These are phyloP conservation scores for Nebria ingens DNA, from an alignment of 1,140 invertebrate species.

Conservation along the genomic window DNA sequence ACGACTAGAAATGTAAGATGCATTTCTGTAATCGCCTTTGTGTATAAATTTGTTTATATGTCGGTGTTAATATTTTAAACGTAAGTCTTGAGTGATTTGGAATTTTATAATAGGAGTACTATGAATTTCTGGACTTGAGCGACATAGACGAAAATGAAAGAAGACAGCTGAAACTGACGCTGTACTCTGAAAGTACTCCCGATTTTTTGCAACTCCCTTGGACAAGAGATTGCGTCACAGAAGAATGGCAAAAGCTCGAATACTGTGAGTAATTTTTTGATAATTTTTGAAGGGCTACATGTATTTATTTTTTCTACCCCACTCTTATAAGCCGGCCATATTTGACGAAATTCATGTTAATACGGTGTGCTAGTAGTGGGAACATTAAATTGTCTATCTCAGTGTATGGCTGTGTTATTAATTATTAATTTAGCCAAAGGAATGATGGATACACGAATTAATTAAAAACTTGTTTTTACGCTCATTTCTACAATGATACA, in stretches of 20 bases:
- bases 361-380: conserved; percentile 14
- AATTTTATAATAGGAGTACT: too few species aligned
- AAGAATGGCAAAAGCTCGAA: conserved; percentile 26
- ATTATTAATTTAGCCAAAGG: conserved; percentile 12
- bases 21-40: too few species aligned
- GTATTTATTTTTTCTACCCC: neutral
- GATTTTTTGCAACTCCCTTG: conserved; percentile 35
- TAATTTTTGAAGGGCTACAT: neutral
- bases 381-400: conserved; percentile 15
- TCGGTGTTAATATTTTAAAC: too few species aligned
- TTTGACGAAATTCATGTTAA: conserved; percentile 11
- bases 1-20: too few species aligned
- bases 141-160: conserved; percentile 31
- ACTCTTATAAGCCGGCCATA: conserved; percentile 13
- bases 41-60: too few species aligned
- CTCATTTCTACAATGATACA: too few species aligned
- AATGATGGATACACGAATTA: conserved; percentile 13
- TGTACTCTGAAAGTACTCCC: conserved; percentile 25
- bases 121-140: conserved; percentile 35
- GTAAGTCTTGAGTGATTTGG: too few species aligned
- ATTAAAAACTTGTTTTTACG: too few species aligned
- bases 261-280: conserved; percentile 8
- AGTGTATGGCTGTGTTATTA: conserved; percentile 14
- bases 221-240: conserved; percentile 24
- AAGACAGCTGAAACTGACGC: conserved; percentile 29